These are phyloP conservation scores for Poeciliopsis gracilis DNA, from an alignment of 2,797 vertebrate genomes.

Conservation along the genomic window DNA sequence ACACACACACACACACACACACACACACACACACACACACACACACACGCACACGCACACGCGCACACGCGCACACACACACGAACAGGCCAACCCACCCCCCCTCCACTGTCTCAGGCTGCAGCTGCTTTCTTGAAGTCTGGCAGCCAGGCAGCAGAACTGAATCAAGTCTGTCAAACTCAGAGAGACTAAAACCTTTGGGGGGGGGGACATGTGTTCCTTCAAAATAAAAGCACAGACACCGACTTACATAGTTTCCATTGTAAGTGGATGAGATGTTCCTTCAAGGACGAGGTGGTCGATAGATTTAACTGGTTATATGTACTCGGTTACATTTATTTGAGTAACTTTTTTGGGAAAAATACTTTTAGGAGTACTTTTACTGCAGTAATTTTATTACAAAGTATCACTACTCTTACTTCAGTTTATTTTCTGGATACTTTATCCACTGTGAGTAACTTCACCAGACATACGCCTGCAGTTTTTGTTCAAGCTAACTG, in stretches of 20 bases:
- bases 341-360: no score
- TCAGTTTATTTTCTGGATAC: no score
- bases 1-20: not conserved
- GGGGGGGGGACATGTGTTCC: not conserved
- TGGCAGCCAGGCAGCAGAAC: conserved; percentile 23
- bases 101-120: conserved; percentile 8
- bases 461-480: no score
- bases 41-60: not conserved
- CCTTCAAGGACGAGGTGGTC: not conserved
- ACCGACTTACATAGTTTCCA: not conserved
- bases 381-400: no score
- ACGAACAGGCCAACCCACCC: not conserved
- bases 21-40: not conserved
- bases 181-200: not conserved
- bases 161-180: conserved; percentile 35
- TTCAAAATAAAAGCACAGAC: conserved; percentile 60
- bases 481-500: no score
- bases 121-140: conserved; percentile 55
- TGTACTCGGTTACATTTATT: no score
- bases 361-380: no score
- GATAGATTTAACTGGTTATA: no score
- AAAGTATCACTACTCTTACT: no score
- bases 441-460: no score
- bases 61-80: not conserved
- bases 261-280: not conserved